phyloP scores from a whole-genome alignment of 2,113 vertebrate genomes.

The Ctenomys sociabilis region DNA sequence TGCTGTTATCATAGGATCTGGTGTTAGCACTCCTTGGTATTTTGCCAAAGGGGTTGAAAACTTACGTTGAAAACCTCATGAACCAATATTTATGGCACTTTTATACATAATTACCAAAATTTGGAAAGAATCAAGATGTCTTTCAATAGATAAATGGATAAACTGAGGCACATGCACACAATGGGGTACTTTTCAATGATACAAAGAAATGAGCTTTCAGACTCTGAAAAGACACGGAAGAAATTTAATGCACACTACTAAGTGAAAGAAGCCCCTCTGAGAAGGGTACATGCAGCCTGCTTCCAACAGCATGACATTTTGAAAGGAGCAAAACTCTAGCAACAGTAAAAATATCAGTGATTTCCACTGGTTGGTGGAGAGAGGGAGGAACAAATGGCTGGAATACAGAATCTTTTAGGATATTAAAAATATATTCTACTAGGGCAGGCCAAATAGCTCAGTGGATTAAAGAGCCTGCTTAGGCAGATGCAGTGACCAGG shows the following conservation, averaged over 20 bases:
- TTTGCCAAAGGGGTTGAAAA: background rate
- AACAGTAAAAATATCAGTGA: background rate
- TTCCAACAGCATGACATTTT: background rate
- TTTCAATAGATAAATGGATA: background rate
- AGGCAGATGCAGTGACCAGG: no score
- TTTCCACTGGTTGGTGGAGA: background rate
- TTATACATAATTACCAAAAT: background rate
- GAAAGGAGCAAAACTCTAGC: background rate
- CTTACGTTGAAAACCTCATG: background rate
- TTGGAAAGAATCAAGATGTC: background rate
- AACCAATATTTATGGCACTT: background rate
- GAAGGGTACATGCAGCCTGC: background rate
- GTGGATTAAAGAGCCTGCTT: no score
- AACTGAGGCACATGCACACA: background rate
- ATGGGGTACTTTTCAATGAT: no score
- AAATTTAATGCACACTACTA: background rate
- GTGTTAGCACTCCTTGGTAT: background rate
- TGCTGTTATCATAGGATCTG: background rate
- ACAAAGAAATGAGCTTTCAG: background rate
- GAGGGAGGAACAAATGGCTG: background rate
- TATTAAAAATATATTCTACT: background rate
- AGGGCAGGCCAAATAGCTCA: no score
- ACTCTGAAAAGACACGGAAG: background rate
- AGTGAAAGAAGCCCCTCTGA: background rate
- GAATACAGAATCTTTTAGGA: background rate